phyloP scores from a whole-genome alignment of 2,888 invertebrate species.

The Drosophila greeni region DNA sequence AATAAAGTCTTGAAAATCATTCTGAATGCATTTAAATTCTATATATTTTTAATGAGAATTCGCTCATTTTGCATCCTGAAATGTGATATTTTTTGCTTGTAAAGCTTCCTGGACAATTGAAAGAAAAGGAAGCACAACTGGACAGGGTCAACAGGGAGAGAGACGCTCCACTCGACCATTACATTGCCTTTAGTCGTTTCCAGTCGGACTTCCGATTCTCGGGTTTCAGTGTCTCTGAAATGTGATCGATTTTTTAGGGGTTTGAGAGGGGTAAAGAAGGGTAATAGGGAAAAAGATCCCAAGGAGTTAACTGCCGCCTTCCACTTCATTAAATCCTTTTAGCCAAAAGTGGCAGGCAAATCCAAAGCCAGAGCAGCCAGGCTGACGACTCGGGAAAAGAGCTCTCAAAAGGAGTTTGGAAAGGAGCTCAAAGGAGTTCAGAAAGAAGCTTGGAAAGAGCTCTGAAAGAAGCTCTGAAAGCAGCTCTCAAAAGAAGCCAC shows the following conservation, averaged over 20 bases:
- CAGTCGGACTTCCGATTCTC: constrained; percentile 77
- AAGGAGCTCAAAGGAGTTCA: constrained; percentile 4
- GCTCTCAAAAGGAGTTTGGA: background rate
- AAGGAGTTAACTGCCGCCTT: constrained; percentile 70
- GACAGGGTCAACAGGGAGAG: constrained; percentile 16
- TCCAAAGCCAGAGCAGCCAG: constrained; percentile 47
- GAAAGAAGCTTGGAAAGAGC: background rate
- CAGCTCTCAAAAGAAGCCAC: background rate
- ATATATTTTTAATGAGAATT: background rate
- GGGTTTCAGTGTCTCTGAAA: constrained; percentile 55
- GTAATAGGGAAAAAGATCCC: background rate
- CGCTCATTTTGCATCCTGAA: constrained; percentile 33
- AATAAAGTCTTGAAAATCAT: too few species aligned
- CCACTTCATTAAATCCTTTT: constrained; percentile 77
- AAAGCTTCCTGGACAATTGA: constrained; percentile 62
- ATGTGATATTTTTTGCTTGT: constrained; percentile 60
- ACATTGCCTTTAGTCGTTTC: constrained; percentile 59
- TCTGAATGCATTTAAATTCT: too few species aligned
- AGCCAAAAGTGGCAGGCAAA: constrained; percentile 32
- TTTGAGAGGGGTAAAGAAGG: background rate
- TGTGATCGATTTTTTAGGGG: constrained; percentile 19
- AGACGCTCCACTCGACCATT: constrained; percentile 64
- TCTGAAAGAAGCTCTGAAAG: background rate
- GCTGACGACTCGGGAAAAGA: constrained; percentile 23
- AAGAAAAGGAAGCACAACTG: background rate